These are phyloP conservation scores for Centroberyx gerrardi DNA, from an alignment of 2,797 vertebrate species.

Conservation along the genomic window DNA sequence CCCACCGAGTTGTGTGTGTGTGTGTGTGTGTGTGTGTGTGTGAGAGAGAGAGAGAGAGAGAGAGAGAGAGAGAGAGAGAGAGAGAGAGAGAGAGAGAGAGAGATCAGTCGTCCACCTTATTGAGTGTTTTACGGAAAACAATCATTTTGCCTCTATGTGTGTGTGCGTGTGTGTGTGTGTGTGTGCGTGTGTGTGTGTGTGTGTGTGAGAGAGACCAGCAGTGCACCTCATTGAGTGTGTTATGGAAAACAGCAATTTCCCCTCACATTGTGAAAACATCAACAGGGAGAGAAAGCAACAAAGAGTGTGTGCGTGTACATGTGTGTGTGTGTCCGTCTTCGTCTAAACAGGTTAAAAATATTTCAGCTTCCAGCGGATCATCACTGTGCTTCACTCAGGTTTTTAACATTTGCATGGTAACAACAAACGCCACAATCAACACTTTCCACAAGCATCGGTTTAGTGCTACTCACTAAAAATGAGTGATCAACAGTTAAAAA, in stretches of 20 bases:
- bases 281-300: not conserved
- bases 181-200: no score
- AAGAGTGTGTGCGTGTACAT: not conserved
- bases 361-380: not conserved
- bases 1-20: constrained; percentile 1
- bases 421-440: no score
- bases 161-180: not conserved
- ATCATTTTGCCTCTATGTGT: constrained; percentile 2
- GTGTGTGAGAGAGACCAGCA: not conserved
- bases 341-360: not conserved
- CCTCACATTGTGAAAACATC: not conserved
- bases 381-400: no score
- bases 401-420: not conserved
- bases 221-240: not conserved
- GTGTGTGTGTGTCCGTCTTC: not conserved
- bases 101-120: constrained; percentile 8
- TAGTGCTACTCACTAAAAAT: no score
- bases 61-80: constrained; percentile 3
- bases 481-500: no score
- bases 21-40: not conserved
- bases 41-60: not conserved
- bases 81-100: constrained; percentile 8
- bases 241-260: constrained; percentile 3
- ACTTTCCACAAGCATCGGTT: no score
- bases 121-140: constrained; percentile 34